Percentiles rank a stretch among this genome's conserved stretches.
Evolutionary conservation across 2,888 invertebrate genomes (phyloP).

Genomic region (Euclidia mi): DNA sequence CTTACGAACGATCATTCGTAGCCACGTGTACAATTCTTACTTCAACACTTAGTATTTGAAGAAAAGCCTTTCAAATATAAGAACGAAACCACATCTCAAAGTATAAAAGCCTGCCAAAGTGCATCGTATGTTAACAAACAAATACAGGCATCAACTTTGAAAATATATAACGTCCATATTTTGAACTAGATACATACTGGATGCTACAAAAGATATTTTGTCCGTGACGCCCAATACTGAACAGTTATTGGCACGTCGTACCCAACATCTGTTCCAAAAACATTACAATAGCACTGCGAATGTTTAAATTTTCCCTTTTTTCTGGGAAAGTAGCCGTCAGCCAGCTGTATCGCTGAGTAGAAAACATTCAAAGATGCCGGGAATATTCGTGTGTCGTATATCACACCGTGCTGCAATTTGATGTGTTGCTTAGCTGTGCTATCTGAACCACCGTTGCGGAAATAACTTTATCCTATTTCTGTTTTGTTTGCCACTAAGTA

Average conservation of each 20-base stretch:
- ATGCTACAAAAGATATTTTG: constrained; percentile 11
- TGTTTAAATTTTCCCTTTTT: constrained; percentile 40
- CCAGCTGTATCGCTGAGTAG: constrained; percentile 45
- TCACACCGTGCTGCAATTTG: constrained; percentile 40
- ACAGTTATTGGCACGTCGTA: constrained; percentile 21
- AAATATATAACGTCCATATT: background rate
- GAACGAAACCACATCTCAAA: too few relatives aligned
- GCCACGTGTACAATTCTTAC: too few relatives aligned
- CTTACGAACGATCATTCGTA: too few relatives aligned
- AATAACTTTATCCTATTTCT: too few relatives aligned
- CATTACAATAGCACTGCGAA: constrained; percentile 28
- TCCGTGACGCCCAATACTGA: constrained; percentile 10
- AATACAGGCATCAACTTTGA: background rate
- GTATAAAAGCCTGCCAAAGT: too few relatives aligned
- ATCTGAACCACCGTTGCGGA: too few relatives aligned
- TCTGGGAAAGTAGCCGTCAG: constrained; percentile 46
- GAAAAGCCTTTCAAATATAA: too few relatives aligned
- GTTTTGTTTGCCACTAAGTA: too few relatives aligned
- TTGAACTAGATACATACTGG: constrained; percentile 2
- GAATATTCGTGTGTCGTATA: constrained; percentile 40
- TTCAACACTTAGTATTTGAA: too few relatives aligned
- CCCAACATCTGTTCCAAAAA: constrained; percentile 31
- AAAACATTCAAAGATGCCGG: constrained; percentile 56
- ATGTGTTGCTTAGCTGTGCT: background rate
- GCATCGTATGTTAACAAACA: background rate